Evolutionary conservation across 2,113 vertebrate species (phyloP), one percentile per base, ranked within the genome.

Genomic region (Bungarus multicinctus): DNA sequence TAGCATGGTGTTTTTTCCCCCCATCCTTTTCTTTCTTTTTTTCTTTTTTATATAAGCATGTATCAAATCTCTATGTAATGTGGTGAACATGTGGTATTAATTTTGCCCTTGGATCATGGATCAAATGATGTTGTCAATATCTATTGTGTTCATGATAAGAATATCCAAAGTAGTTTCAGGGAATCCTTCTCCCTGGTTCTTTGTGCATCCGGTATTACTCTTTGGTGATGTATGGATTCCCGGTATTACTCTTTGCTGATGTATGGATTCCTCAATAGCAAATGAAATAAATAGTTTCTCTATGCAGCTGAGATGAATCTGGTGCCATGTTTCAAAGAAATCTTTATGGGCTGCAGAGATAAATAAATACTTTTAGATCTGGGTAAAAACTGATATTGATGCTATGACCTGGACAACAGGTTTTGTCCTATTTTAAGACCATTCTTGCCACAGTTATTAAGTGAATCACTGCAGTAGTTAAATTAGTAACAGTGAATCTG

Each of bases 101-200:
- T 97, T 97, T 97, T 96, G 95, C 96, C 96, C 95, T 97, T 98
- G 97, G 97, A 96, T 95, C 94, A 86, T 45, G 96, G 96, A 98
- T 97, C 97, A 98, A 98, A 97, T 97, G 93, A 97, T 94, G 94
- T 96, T 97, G 95, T 97, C 96, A 97, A 92, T 97, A 97, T 97
- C 96, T 97, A 96, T 96, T 97, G 96, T 97, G 97, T 96, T 98
- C 96, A 96, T 98, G 96, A 95, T 96, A 97, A 97, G 95, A 97
- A 97, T 98, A 97, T 97, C 96, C 97, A 95, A 96, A 95, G 97
- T 97, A 97, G 96, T 96, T 97, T 95, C 94, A 97, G 96, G 93
- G 96, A 91, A 96, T 91, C 95, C 96, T 96, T 93, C 97, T 96
- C 96, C 96, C 96, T 96, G 97, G 92, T 91, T 97, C 97, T 96